Conservation (phyloP, 2,113 vertebrate genomes). For the Anhinga anhinga region DNA sequence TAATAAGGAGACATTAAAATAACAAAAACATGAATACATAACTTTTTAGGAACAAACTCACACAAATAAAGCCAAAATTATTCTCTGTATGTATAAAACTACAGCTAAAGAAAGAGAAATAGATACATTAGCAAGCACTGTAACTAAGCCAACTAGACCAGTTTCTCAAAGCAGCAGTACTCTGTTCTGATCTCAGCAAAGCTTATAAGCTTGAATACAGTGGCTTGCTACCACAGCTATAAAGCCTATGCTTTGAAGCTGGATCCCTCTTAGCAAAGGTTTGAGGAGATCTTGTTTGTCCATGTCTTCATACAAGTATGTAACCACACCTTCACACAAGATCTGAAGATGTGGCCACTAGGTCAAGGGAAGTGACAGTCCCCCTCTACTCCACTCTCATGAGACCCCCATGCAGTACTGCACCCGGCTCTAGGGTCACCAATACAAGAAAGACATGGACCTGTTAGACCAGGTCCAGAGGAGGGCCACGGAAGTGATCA, state of each 20-base stretch:
- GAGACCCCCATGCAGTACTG: not conserved
- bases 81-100: not conserved
- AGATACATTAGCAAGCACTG: not conserved
- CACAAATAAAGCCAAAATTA: not conserved
- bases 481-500: accelerated
- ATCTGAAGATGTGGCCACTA: not conserved
- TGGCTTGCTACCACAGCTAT: not conserved
- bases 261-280: not conserved
- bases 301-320: not conserved
- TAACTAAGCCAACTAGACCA: not conserved
- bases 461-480: accelerated
- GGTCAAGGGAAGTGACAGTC: not conserved
- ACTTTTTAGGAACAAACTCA: not conserved
- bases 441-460: not conserved
- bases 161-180: not conserved
- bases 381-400: not conserved
- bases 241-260: not conserved
- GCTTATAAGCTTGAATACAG: not conserved
- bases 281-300: not conserved
- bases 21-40: not conserved
- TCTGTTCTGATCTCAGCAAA: not conserved
- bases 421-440: not conserved
- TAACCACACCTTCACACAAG: not conserved
- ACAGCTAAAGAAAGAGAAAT: not conserved
- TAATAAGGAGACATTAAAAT: not conserved